Evolutionary conservation across 2,113 vertebrate genomes (phyloP).

Genomic region (Strigops habroptila): DNA sequence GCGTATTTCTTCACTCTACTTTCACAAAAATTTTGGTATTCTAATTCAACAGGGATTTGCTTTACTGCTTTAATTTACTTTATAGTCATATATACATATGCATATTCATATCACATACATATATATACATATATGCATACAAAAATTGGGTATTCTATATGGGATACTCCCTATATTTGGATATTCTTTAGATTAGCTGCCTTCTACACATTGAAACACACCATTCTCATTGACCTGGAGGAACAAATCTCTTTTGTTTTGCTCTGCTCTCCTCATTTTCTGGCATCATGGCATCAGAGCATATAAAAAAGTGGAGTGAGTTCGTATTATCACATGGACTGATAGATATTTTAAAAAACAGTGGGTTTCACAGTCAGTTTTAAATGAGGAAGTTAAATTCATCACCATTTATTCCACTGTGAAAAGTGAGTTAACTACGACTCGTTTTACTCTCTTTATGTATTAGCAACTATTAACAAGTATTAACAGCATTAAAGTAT

Average conservation of each 20-base stretch:
- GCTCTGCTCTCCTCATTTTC: background rate
- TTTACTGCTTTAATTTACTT: background rate
- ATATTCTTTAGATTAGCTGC: background rate
- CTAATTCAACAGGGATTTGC: background rate
- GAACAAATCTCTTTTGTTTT: background rate
- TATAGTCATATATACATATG: background rate
- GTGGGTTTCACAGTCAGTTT: background rate
- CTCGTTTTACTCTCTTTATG: background rate
- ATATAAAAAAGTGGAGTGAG: background rate
- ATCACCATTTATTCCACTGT: background rate
- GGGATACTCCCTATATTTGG: background rate
- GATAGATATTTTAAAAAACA: background rate
- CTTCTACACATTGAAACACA: background rate
- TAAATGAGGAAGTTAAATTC: background rate
- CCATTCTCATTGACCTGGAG: background rate
- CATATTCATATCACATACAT: background rate
- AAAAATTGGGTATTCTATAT: background rate
- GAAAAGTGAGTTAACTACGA: background rate
- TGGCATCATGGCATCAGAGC: rapidly evolving
- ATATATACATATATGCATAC: rapidly evolving
- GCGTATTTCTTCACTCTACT: background rate
- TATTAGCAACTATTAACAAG: background rate
- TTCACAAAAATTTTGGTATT: background rate
- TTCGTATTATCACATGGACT: background rate
- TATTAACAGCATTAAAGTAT: background rate